Evolutionary conservation across 2,888 invertebrate species (phyloP).

Genomic region (Lasioglossum oenotherae): DNA sequence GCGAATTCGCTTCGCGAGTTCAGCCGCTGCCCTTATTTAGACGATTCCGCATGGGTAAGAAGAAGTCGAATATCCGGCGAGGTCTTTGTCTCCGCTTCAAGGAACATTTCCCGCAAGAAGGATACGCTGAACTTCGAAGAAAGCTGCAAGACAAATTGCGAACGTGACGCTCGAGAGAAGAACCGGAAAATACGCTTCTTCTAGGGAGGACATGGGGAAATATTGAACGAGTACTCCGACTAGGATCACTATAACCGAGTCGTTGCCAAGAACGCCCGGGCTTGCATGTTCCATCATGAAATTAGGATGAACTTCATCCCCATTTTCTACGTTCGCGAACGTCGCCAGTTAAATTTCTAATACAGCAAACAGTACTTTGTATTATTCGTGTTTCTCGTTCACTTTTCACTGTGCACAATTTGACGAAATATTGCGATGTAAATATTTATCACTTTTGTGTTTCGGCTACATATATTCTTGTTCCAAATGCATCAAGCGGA

Average conservation of each 20-base stretch:
- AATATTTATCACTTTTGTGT: background rate
- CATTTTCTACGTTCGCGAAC: background rate
- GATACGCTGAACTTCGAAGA: slow-evolving; percentile 14
- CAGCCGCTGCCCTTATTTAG: background rate
- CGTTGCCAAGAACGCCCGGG: slow-evolving; percentile 2
- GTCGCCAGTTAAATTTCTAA: background rate
- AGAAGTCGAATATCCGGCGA: background rate
- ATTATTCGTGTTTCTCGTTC: background rate
- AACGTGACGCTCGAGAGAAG: slow-evolving; percentile 17
- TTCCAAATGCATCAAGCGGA: no score
- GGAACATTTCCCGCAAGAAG: slow-evolving; percentile 1
- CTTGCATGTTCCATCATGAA: background rate
- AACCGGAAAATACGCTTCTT: slow-evolving; percentile 12
- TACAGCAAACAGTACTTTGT: background rate
- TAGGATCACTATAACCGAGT: background rate
- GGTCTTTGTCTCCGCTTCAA: background rate
- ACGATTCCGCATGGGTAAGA: background rate
- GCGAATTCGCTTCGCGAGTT: background rate
- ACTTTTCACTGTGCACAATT: background rate
- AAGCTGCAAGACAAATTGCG: slow-evolving; percentile 32
- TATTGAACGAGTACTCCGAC: background rate
- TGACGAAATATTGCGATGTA: no score
- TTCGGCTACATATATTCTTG: background rate
- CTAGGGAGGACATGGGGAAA: background rate
- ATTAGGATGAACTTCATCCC: background rate